A percentile compares a stretch with the other conserved stretches of the same genome.
Conservation (phyloP, 2,113 vertebrate genomes). For the Pygoscelis adeliae region DNA sequence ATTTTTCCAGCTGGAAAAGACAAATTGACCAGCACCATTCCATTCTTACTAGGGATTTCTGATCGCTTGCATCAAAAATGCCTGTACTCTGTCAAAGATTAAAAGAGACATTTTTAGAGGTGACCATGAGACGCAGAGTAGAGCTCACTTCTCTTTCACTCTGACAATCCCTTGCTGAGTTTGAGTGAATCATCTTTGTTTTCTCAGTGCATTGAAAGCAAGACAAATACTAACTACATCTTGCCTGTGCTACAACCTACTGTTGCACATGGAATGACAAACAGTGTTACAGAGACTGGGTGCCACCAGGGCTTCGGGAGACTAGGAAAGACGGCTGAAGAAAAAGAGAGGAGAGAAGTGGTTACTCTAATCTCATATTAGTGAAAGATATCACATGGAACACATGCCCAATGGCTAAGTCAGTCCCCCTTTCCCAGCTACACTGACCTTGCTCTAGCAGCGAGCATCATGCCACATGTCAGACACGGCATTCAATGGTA, state of each 20-base stretch:
- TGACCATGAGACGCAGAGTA: neutral
- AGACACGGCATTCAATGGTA: fast-evolving
- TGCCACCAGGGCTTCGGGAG: neutral
- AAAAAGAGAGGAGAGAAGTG: neutral
- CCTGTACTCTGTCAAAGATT: neutral
- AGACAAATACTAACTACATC: neutral
- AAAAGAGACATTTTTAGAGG: neutral
- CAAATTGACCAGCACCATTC: neutral
- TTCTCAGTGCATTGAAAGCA: fast-evolving
- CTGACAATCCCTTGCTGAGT: neutral
- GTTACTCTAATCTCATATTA: neutral
- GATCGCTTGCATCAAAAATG: neutral
- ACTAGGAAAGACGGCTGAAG: neutral
- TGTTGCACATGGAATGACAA: neutral
- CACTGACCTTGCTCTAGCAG: neutral
- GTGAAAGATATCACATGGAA: fast-evolving
- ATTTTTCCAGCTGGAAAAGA: neutral
- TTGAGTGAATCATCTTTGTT: neutral
- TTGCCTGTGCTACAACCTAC: neutral
- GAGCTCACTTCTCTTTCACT: neutral
- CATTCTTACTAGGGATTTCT: neutral
- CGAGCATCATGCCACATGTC: fast-evolving
- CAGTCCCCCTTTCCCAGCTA: neutral
- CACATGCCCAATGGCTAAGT: too few relatives aligned
- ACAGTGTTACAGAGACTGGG: neutral